Conservation (phyloP, 2,888 invertebrate genomes). For the Nemotelus nigrinus region DNA sequence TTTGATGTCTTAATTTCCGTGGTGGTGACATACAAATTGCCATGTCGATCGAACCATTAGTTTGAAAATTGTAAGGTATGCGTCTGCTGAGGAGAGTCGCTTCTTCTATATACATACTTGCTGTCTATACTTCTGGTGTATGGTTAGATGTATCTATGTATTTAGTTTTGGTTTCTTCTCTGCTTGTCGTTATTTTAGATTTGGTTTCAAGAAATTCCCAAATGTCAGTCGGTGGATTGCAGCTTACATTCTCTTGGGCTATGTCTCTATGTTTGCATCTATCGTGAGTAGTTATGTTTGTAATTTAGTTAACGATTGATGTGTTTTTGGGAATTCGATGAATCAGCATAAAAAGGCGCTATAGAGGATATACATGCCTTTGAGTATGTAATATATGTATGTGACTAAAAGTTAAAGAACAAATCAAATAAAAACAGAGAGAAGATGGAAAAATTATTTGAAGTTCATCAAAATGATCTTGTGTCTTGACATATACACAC, state of each 20-base stretch:
- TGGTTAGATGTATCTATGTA: too few relatives aligned
- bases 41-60: slow-evolving; percentile 42
- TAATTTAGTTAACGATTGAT: slow-evolving; percentile 33
- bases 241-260: neutral
- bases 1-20: slow-evolving; percentile 44
- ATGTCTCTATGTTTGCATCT: too few relatives aligned
- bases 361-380: too few relatives aligned
- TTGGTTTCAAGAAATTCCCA: slow-evolving; percentile 37
- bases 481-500: too few relatives aligned
- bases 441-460: too few relatives aligned
- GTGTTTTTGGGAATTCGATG: neutral
- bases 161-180: slow-evolving; percentile 4
- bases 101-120: neutral
- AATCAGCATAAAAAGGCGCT: too few relatives aligned
- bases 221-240: slow-evolving; percentile 35
- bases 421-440: too few relatives aligned
- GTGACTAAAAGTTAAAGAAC: too few relatives aligned
- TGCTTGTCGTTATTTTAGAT: slow-evolving; percentile 15
- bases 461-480: too few relatives aligned
- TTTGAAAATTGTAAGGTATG: slow-evolving; percentile 35
- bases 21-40: slow-evolving; percentile 45
- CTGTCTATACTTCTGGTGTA: too few relatives aligned
- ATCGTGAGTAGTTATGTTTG: neutral
- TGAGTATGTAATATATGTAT: too few relatives aligned
- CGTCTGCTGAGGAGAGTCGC: neutral